Conservation (phyloP, 2,888 invertebrate genomes). For the Diaprepes abbreviatus region DNA sequence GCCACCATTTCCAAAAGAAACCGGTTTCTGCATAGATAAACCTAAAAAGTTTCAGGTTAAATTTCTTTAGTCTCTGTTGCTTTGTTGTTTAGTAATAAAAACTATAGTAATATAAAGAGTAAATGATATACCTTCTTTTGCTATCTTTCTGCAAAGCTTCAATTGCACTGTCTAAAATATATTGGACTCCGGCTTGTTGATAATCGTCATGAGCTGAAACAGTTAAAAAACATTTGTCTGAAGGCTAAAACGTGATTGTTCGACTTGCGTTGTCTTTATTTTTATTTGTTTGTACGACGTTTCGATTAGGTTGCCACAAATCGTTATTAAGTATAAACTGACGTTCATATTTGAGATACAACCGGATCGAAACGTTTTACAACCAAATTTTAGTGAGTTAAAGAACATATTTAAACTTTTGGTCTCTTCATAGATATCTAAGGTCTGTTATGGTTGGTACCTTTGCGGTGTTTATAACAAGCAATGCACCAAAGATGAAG, state of each 20-base stretch:
- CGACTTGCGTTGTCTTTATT: neutral
- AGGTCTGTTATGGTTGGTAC: no score
- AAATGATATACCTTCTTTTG: constrained; percentile 70
- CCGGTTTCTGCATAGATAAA: constrained; percentile 87
- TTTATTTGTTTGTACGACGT: neutral
- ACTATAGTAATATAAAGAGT: no score
- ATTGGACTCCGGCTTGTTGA: constrained; percentile 72
- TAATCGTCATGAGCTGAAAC: constrained; percentile 33
- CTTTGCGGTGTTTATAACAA: no score
- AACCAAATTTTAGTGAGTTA: constrained; percentile 49
- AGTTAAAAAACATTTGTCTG: neutral
- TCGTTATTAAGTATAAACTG: no score
- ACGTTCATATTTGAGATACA: no score
- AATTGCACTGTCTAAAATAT: constrained; percentile 89
- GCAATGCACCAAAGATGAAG: no score
- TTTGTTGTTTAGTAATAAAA: no score
- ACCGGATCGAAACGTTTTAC: neutral
- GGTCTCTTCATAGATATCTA: no score
- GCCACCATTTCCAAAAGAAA: constrained; percentile 87
- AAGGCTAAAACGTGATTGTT: neutral
- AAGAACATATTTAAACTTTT: no score
- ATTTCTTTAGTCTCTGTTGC: no score
- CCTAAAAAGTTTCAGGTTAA: no score
- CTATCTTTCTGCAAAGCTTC: constrained; percentile 79
- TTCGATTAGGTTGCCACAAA: no score